These are phyloP conservation scores for Eulithis testata DNA, from an alignment of 2,888 invertebrate genomes.

Conservation along the genomic window DNA sequence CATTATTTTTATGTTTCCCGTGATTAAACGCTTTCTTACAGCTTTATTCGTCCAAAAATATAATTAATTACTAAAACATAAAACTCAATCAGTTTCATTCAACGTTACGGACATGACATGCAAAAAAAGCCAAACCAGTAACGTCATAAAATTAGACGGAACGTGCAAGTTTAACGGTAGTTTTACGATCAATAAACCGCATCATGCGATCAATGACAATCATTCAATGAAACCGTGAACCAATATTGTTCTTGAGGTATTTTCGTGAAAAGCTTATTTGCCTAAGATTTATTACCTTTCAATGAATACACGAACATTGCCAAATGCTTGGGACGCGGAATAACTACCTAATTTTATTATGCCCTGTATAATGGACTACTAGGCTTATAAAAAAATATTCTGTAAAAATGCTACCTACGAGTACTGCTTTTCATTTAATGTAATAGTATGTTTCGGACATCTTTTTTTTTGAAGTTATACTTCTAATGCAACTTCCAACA, in stretches of 20 bases:
- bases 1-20: slow-evolving; percentile 13
- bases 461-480: no score
- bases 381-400: no score
- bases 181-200: slow-evolving; percentile 56
- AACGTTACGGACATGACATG: slow-evolving; percentile 41
- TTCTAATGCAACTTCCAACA: no score
- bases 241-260: slow-evolving; percentile 45
- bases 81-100: slow-evolving; percentile 26
- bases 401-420: no score
- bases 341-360: no score
- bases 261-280: slow-evolving; percentile 43
- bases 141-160: slow-evolving; percentile 47
- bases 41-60: slow-evolving; percentile 18
- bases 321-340: slow-evolving; percentile 15
- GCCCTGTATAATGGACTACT: no score
- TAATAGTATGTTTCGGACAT: no score
- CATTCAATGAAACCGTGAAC: slow-evolving; percentile 51
- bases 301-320: slow-evolving; percentile 22
- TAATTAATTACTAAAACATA: slow-evolving; percentile 8
- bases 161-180: slow-evolving; percentile 50
- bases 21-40: slow-evolving; percentile 10
- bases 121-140: slow-evolving; percentile 50
- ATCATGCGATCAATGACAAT: slow-evolving; percentile 61
- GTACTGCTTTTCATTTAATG: no score
- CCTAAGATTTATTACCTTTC: slow-evolving; percentile 32